These are phyloP conservation scores for Siderastrea radians DNA, from an alignment of 92 coral and sea anemone species.

Conservation along the genomic window DNA sequence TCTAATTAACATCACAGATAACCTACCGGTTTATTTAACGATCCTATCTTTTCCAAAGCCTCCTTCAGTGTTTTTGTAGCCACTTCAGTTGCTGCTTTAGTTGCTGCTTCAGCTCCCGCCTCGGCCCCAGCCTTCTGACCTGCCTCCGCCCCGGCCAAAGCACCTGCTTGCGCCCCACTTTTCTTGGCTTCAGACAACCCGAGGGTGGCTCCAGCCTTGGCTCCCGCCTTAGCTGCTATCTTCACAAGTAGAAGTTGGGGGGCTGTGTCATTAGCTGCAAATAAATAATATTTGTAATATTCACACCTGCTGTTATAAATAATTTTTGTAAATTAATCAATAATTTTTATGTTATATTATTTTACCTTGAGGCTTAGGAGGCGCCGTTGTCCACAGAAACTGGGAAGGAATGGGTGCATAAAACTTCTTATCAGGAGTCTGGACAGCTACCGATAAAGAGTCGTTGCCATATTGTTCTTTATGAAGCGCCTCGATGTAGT, in stretches of 20 bases:
- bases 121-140: conserved; percentile 60
- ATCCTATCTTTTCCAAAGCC: conserved; percentile 32
- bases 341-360: neutral
- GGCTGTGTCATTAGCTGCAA: conserved; percentile 21
- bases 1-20: no score
- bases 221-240: conserved; percentile 89
- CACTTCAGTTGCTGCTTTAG: conserved; percentile 53
- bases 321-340: no score
- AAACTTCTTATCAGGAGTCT: conserved; percentile 44
- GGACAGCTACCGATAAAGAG: conserved; percentile 71
- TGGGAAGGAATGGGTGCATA: conserved; percentile 80
- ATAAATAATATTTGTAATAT: no score
- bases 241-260: conserved; percentile 8
- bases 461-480: conserved; percentile 89
- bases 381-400: conserved; percentile 77
- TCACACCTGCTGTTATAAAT: no score
- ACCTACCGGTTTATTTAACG: conserved; percentile 35
- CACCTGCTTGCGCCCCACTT: conserved; percentile 51
- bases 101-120: conserved; percentile 73
- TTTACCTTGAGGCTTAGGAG: conserved; percentile 54
- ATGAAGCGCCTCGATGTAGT: conserved; percentile 87
- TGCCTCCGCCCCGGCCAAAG: conserved; percentile 50
- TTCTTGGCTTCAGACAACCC: conserved; percentile 43
- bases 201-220: conserved; percentile 81
- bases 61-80: conserved; percentile 69